These are phyloP conservation scores for Ciconia maguari DNA, from an alignment of 2,113 vertebrate genomes.

Conservation along the genomic window DNA sequence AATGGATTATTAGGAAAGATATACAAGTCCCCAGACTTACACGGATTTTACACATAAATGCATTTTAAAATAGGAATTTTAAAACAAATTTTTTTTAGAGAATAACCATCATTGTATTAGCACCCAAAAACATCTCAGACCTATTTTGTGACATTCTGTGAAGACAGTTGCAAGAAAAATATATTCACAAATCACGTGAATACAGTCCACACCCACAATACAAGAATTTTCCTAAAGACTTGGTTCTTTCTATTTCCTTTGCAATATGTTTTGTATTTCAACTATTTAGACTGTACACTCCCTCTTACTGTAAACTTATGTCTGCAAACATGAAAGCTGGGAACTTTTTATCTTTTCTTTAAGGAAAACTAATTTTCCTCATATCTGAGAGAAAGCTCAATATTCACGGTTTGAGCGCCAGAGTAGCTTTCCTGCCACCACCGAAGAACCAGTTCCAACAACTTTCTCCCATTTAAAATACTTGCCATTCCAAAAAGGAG, in stretches of 20 bases:
- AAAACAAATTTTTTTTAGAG: not conserved
- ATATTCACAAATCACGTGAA: not conserved
- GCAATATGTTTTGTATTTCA: not conserved
- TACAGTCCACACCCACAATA: not conserved
- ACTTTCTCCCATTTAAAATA: not conserved
- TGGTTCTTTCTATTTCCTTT: not conserved
- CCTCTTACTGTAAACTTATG: not conserved
- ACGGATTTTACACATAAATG: not conserved
- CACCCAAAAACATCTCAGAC: not conserved
- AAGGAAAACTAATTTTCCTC: not conserved
- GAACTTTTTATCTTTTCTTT: not conserved
- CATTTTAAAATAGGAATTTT: not conserved
- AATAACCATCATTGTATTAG: not conserved
- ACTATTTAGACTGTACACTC: not conserved
- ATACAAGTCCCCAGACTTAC: not conserved
- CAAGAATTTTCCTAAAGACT: not conserved
- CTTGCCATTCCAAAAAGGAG: not conserved
- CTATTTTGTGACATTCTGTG: not conserved
- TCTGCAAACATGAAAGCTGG: not conserved
- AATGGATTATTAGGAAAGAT: not conserved
- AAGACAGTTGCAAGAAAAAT: not conserved
- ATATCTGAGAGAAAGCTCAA: fast-evolving
- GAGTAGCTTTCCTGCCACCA: not conserved
- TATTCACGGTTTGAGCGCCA: fast-evolving
- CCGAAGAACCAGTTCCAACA: not conserved